These are phyloP conservation scores for Acleris emargana DNA, from an alignment of 2,888 invertebrate genomes.

Conservation along the genomic window DNA sequence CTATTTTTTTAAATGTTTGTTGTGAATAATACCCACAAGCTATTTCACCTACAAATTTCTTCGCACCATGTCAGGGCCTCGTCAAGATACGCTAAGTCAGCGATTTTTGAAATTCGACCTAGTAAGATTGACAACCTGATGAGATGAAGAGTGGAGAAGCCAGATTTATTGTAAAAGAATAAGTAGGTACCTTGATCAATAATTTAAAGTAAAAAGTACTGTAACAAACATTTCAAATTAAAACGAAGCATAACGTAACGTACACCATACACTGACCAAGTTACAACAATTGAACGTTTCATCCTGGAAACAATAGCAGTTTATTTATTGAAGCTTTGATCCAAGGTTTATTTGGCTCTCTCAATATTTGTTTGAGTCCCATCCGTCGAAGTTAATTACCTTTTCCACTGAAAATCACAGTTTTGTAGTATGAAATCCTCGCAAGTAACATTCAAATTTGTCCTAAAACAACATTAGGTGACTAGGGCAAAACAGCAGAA, in stretches of 20 bases:
- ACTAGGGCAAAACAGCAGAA: slow-evolving; percentile 60
- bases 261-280: not conserved
- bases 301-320: not conserved
- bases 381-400: slow-evolving; percentile 24
- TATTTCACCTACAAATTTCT: no score
- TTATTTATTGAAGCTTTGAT: not conserved
- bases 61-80: no score
- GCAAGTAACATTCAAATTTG: slow-evolving; percentile 65
- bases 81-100: no score
- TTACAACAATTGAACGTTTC: not conserved
- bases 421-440: not conserved
- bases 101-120: no score
- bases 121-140: no score
- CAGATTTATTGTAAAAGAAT: no score
- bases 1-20: no score
- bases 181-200: no score
- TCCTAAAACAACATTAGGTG: slow-evolving; percentile 71
- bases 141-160: no score
- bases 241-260: not conserved
- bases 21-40: no score
- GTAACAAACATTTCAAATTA: not conserved
- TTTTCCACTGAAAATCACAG: slow-evolving; percentile 19
- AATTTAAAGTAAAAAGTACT: not conserved
- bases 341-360: slow-evolving; percentile 4
- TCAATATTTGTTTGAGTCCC: slow-evolving; percentile 20